Base-by-base conservation (phyloP, 2,113 vertebrate genomes). In the Lutjanus erythropterus region DNA sequence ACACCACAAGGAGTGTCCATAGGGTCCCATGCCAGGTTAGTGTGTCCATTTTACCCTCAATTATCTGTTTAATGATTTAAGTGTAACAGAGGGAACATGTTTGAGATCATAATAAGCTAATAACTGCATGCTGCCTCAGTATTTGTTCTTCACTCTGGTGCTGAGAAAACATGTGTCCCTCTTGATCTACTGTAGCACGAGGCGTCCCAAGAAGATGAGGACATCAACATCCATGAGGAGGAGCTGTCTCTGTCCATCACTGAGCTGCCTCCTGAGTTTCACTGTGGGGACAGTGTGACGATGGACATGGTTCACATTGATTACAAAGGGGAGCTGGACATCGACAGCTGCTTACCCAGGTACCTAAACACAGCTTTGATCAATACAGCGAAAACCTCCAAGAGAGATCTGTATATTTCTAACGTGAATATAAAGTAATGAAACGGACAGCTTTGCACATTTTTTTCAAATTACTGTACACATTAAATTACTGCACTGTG, bases 261-360 rank as follows among this genome's bases (percentile, higher is more conserved):
- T 60, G 96, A 97, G 70, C 93, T 96, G 44, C 96, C 96, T 0
- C 93, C 93, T 62, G 95, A 94, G 18, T 96, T 96, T 70, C 94
- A 95, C 78, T 95, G 94, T 86, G 93, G 94, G 6, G 96, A 97
- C 75, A 94, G 92, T 90, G 90, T 96, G 73, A 95, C 93, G 41
- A 88, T 96, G 85, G 96, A 97, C 69, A 93, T 93, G 89, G 91
- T 94, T 64, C 95, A 96, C 37, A 84, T 85, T 9, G 96, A 97
- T 79, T 94, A 95, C 79, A 97, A 94, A 79, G 94, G 87, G 79
- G 93, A 92, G 23, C 92, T 86, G 59, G 95, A 95, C 7, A 71
- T 94, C 33, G 96, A 96, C 61, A 93, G 91, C 89, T 95, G 94
- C 53, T 91, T 97, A 53, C 90, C 96, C 52, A 97, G 97, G 98